Evolutionary conservation across 2,888 invertebrate genomes (phyloP).

Genomic region (Polyploca ridens): DNA sequence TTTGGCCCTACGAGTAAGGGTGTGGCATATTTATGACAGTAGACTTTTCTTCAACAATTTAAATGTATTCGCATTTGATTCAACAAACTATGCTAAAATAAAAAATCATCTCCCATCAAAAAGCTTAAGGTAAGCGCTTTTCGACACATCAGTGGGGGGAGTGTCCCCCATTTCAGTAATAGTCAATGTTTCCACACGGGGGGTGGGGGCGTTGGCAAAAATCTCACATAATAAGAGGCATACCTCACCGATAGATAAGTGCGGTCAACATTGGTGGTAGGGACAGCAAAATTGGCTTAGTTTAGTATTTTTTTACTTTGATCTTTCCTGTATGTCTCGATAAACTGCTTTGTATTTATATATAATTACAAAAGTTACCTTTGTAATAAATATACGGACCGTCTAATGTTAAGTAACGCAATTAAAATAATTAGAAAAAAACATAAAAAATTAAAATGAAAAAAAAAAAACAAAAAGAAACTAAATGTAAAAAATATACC

Average conservation of each 20-base stretch:
- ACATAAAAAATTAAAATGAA: too few relatives aligned
- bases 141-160: slow-evolving; percentile 15
- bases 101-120: background rate
- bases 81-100: background rate
- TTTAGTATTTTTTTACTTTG: slow-evolving; percentile 15
- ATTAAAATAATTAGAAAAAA: too few relatives aligned
- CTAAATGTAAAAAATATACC: too few relatives aligned
- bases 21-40: background rate
- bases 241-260: slow-evolving; percentile 69
- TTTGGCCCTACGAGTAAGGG: too few relatives aligned
- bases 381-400: too few relatives aligned
- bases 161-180: slow-evolving; percentile 40
- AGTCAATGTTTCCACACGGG: slow-evolving; percentile 41
- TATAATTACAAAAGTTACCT: too few relatives aligned
- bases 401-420: too few relatives aligned
- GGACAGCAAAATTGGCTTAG: slow-evolving; percentile 39
- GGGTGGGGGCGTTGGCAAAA: slow-evolving; percentile 50
- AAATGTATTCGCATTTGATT: background rate
- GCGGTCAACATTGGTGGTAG: slow-evolving; percentile 64
- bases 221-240: slow-evolving; percentile 68
- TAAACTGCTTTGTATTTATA: too few relatives aligned
- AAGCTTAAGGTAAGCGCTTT: slow-evolving; percentile 9
- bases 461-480: too few relatives aligned
- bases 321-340: too few relatives aligned
- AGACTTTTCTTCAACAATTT: background rate